Conservation (phyloP, 2,888 invertebrate genomes). For the Drosophila cognata region DNA sequence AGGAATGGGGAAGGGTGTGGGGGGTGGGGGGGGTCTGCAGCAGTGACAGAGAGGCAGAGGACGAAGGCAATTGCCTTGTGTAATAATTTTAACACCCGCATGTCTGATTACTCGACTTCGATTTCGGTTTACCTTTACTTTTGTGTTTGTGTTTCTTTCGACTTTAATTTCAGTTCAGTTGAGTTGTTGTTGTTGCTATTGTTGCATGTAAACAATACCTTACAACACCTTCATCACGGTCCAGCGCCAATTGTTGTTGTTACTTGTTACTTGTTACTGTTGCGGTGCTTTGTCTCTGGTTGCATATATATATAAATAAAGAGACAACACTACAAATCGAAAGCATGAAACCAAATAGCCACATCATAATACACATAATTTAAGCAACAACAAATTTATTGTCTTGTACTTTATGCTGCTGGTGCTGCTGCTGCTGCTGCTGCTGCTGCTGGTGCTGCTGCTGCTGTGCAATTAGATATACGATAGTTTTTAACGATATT, state of each 20-base stretch:
- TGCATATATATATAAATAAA: conserved; percentile 2
- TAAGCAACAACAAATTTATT: conserved; percentile 41
- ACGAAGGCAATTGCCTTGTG: conserved; percentile 52
- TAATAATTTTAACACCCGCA: conserved; percentile 73
- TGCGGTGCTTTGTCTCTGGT: conserved; percentile 31
- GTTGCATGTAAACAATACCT: conserved; percentile 77
- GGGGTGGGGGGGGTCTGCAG: no score
- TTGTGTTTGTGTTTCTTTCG: conserved; percentile 40
- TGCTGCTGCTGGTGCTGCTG: background rate
- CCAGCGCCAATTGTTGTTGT: conserved; percentile 59
- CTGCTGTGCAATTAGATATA: conserved; percentile 27
- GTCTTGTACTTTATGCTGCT: conserved; percentile 19
- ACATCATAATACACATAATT: conserved; percentile 34
- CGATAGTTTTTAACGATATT: conserved; percentile 50
- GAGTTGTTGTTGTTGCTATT: conserved; percentile 24
- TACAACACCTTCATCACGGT: conserved; percentile 78
- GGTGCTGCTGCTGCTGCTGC: background rate
- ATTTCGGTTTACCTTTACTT: conserved; percentile 51
- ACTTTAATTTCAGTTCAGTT: conserved; percentile 39
- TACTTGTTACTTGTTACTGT: conserved; percentile 15
- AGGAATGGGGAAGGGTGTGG: background rate
- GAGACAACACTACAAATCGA: conserved; percentile 10
- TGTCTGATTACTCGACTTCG: conserved; percentile 66
- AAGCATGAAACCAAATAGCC: conserved; percentile 18
- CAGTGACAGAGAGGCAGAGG: background rate